Evolutionary conservation across 37 sponge, comb jelly and placozoan species (phyloP), one percentile per base, ranked within the genome.

Genomic region (Lycopodina hypogea): DNA sequence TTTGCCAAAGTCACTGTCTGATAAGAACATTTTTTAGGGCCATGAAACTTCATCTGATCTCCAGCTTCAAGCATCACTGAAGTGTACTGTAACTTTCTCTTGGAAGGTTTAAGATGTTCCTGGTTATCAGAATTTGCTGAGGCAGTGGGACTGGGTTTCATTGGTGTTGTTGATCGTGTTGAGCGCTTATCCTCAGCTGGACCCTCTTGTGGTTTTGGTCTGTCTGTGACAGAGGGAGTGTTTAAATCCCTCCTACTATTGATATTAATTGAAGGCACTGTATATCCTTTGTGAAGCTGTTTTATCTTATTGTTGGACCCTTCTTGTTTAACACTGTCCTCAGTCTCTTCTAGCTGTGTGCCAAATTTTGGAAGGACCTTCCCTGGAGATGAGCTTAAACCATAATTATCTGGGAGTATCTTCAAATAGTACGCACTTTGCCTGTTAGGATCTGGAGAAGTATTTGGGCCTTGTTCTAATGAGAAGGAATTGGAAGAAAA

Each of bases 341-440:
- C 7, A 67, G 6, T 30, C 68, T 30, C 68, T 19, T 6, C 34
- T 17, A 30, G 4, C 4, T 8, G 7, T 67, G 3, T 67, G 34
- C 68, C 37, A 32, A 37, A 11, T 30, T 17, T 30, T 7, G 68
- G 30, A 3, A 30, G 68, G 30, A 8, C 3, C 36, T 19, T 39
- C 7, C 3, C 15, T 19, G 33, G 32, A 52, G 55, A 56, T 70
- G 24, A 17, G 26, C 7, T 41, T 40, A 23, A 36, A 39, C 17
- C 26, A 23, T 59, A 6, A 3, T 17, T 3, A 17, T 41, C 45
- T 14, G 80, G 42, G 17, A 79, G 52, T 56, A 79, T 69, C 32
- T 79, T 52, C 45, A 79, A 68, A 52, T 79, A 79, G 38, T 53
- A 53, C 1, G 42, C 53, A 50, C 78, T 78, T 3, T 45, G 0